Percentiles rank a stretch among this genome's conserved stretches.
phyloP scores from a whole-genome alignment of 1,140 invertebrate genomes.

The Drosophila orosa region DNA sequence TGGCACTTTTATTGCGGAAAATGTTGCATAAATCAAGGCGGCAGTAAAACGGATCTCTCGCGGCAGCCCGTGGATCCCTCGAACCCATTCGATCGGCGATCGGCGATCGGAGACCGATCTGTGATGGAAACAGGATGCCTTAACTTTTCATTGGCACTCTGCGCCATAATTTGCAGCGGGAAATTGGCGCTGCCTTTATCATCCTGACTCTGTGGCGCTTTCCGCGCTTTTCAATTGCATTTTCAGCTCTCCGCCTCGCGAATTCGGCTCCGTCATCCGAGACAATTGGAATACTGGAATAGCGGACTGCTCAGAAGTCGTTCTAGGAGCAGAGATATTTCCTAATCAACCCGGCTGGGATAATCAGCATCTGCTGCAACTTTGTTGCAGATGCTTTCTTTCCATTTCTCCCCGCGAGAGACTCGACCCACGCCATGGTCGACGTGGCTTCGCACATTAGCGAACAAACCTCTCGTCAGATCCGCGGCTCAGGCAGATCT shows the following conservation, averaged over 20 bases:
- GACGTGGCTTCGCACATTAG: constrained; percentile 61
- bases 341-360: constrained; percentile 51
- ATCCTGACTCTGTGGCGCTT: not conserved
- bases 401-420: not conserved
- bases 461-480: constrained; percentile 43
- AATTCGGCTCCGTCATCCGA: constrained; percentile 61
- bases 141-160: constrained; percentile 63
- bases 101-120: constrained; percentile 1
- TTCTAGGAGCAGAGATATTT: constrained; percentile 48
- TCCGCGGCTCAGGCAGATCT: constrained; percentile 24
- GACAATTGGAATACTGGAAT: constrained; percentile 45
- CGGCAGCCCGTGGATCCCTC: constrained; percentile 26
- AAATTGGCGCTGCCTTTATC: constrained; percentile 36
- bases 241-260: constrained; percentile 36
- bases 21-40: constrained; percentile 81
- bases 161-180: constrained; percentile 59
- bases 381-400: constrained; percentile 50
- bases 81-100: not conserved
- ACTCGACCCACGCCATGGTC: constrained; percentile 55
- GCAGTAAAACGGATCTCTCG: constrained; percentile 69
- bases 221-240: constrained; percentile 24
- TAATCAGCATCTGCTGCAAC: constrained; percentile 69
- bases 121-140: constrained; percentile 65
- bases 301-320: constrained; percentile 50
- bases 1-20: constrained; percentile 80